Percentiles rank a stretch among this genome's conserved stretches.
Conservation (phyloP, 2,888 invertebrate genomes). For the Caenorhabditis wallacei region DNA sequence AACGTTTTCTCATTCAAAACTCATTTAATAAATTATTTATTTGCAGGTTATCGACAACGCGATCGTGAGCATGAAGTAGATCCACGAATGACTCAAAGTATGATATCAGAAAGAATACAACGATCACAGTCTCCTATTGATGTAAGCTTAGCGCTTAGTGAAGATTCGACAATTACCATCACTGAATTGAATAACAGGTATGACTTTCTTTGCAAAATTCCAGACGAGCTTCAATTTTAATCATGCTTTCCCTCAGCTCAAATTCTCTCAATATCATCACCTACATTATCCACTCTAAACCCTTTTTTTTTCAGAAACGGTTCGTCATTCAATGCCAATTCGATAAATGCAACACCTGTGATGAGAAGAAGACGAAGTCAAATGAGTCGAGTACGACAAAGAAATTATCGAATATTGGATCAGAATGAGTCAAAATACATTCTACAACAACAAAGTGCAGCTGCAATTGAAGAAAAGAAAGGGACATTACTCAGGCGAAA, state of each 20-base stretch:
- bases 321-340: conserved; percentile 48
- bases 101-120: conserved; percentile 60
- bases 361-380: conserved; percentile 59
- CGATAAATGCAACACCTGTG: conserved; percentile 62
- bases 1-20: background rate
- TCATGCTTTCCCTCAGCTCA: too few relatives aligned
- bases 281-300: too few relatives aligned
- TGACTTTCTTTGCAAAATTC: too few relatives aligned
- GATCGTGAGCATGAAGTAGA: conserved; percentile 63
- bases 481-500: conserved; percentile 52
- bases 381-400: conserved; percentile 51
- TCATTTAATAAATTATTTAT: background rate
- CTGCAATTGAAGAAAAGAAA: conserved; percentile 51
- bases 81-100: conserved; percentile 63
- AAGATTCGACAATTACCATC: conserved; percentile 66
- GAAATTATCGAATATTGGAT: conserved; percentile 65
- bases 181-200: conserved; percentile 61
- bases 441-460: conserved; percentile 60
- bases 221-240: too few relatives aligned
- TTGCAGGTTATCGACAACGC: conserved; percentile 62
- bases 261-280: too few relatives aligned
- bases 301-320: conserved; percentile 18
- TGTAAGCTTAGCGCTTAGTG: conserved; percentile 65
- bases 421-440: conserved; percentile 60
- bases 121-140: conserved; percentile 65